phyloP scores from a whole-genome alignment of 1,140 invertebrate genomes.

The Polypedilum pembai region DNA sequence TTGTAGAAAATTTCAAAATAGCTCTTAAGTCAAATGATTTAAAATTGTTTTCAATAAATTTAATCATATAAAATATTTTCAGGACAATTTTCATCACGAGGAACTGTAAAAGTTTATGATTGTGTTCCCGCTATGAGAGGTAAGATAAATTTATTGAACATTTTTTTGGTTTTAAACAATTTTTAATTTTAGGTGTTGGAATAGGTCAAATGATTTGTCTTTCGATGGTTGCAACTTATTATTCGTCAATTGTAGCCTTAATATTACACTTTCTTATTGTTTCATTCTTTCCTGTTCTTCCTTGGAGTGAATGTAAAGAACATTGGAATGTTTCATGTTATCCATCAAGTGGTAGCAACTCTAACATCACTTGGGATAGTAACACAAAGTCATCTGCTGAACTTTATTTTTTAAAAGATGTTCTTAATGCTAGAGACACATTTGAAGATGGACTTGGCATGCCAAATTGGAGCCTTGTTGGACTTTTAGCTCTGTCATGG shows the following conservation, averaged over 20 bases:
- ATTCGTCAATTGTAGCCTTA: slow-evolving; percentile 67
- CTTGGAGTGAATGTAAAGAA: slow-evolving; percentile 53
- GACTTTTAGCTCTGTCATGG: slow-evolving; percentile 65
- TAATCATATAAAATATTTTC: too few species aligned
- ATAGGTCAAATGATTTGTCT: slow-evolving; percentile 67
- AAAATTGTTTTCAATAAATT: too few species aligned
- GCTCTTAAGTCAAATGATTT: too few species aligned
- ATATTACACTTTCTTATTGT: slow-evolving; percentile 62
- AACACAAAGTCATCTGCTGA: slow-evolving; percentile 47
- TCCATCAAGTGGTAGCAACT: slow-evolving; percentile 34
- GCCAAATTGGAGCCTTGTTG: slow-evolving; percentile 55
- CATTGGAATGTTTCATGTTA: slow-evolving; percentile 47
- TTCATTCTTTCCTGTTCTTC: slow-evolving; percentile 52
- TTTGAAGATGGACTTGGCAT: slow-evolving; percentile 55
- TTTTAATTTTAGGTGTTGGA: slow-evolving; percentile 47
- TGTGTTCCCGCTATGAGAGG: slow-evolving; percentile 56
- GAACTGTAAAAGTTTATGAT: slow-evolving; percentile 58
- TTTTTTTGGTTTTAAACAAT: too few species aligned
- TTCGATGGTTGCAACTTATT: slow-evolving; percentile 60
- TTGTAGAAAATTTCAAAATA: too few species aligned
- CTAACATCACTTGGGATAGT: slow-evolving; percentile 30
- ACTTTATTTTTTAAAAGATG: slow-evolving; percentile 47
- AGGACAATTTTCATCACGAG: slow-evolving; percentile 64
- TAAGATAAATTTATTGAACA: not conserved
- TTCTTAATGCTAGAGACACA: slow-evolving; percentile 44